Evolutionary conservation across 2,113 vertebrate species (phyloP).

Genomic region (Pluvialis apricaria): DNA sequence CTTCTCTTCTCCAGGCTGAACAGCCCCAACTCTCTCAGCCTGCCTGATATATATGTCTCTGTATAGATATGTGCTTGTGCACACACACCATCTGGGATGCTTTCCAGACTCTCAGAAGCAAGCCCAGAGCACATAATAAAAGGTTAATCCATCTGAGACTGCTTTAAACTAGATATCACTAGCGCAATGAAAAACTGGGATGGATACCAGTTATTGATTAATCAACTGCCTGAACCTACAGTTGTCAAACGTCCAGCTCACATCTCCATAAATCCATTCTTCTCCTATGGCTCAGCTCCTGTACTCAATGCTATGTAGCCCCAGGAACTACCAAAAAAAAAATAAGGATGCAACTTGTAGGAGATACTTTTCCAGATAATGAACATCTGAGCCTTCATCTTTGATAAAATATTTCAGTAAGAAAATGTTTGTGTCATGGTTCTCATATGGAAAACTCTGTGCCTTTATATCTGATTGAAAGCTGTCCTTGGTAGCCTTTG

Average conservation of each 20-base stretch:
- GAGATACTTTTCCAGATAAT: background rate
- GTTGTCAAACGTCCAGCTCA: background rate
- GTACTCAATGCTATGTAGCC: background rate
- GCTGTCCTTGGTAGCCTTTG: background rate
- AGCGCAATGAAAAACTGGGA: background rate
- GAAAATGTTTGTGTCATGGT: background rate
- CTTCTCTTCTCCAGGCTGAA: background rate
- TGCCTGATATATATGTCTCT: background rate
- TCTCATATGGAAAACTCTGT: background rate
- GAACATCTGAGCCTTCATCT: background rate
- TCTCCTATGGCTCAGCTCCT: background rate
- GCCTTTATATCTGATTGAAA: background rate
- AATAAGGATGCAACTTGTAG: background rate
- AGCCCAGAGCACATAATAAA: background rate
- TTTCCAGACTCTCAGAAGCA: background rate
- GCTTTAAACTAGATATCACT: background rate
- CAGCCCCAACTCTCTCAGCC: background rate
- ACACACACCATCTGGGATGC: background rate
- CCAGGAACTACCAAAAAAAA: background rate
- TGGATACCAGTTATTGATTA: background rate
- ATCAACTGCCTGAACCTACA: background rate
- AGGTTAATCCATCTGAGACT: background rate
- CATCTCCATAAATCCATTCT: background rate
- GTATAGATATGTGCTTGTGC: accelerated
- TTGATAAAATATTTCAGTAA: background rate